Evolutionary conservation across 2,888 invertebrate species (phyloP).

Genomic region (Aleiodes leptofemur): DNA sequence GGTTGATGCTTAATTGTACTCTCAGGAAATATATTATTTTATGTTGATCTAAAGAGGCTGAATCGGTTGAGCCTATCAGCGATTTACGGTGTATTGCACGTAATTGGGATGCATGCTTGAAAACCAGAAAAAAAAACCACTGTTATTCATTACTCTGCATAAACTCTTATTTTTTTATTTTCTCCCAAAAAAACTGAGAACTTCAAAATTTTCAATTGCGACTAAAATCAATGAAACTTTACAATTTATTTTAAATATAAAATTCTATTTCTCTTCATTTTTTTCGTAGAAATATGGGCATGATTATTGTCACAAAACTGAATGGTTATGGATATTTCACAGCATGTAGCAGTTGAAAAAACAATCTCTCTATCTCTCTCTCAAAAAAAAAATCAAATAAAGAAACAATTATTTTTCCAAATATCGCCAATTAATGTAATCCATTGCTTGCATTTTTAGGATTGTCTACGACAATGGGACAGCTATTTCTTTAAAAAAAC

Average conservation of each 20-base stretch:
- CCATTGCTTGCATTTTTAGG: constrained; percentile 74
- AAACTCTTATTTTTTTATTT: too few relatives aligned
- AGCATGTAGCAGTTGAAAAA: constrained; percentile 12
- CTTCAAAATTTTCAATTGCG: background rate
- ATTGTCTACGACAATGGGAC: constrained; percentile 75
- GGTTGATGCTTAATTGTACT: constrained; percentile 18
- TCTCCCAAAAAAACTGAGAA: too few relatives aligned
- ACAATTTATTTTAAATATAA: background rate
- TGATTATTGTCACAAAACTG: constrained; percentile 27
- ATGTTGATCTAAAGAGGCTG: constrained; percentile 24
- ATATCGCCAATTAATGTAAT: constrained; percentile 67
- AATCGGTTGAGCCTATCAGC: constrained; percentile 1
- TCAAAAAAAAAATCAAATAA: constrained; percentile 13
- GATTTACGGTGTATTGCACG: constrained; percentile 14
- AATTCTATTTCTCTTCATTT: constrained; percentile 1
- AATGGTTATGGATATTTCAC: constrained; percentile 28
- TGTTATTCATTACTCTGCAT: background rate
- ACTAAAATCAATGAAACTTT: too few relatives aligned
- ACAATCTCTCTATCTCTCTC: background rate
- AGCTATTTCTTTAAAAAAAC: constrained; percentile 74
- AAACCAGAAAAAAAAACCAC: background rate
- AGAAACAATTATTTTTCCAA: constrained; percentile 46
- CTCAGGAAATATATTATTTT: constrained; percentile 7
- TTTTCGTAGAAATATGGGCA: constrained; percentile 21
- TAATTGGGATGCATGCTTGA: constrained; percentile 28